Percentiles rank a stretch among this genome's conserved stretches.
Evolutionary conservation across 2,888 invertebrate genomes (phyloP).

Genomic region (Drosophila lacicola): DNA sequence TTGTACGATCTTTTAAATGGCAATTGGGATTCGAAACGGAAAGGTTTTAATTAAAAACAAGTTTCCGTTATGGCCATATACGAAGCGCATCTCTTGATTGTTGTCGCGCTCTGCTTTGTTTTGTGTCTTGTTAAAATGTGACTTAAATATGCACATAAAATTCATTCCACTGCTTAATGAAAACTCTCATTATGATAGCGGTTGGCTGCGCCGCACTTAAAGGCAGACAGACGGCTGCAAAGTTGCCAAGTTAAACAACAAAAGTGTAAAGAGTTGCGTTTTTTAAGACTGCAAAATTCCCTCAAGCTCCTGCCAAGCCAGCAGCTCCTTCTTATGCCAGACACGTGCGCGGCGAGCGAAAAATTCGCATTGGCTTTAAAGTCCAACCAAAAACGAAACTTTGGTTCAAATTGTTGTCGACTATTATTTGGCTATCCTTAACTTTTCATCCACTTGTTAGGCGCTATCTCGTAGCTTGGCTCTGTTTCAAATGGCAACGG

Average conservation of each 20-base stretch:
- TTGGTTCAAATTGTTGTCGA: constrained; percentile 21
- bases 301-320: constrained; percentile 11
- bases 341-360: constrained; percentile 41
- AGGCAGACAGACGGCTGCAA: constrained; percentile 62
- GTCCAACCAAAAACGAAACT: neutral
- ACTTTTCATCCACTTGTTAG: constrained; percentile 70
- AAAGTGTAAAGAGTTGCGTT: constrained; percentile 45
- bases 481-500: constrained; percentile 69
- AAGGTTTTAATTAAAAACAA: constrained; percentile 73
- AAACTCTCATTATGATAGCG: constrained; percentile 50
- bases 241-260: constrained; percentile 69
- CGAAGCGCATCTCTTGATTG: constrained; percentile 25
- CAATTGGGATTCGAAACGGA: constrained; percentile 54
- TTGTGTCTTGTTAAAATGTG: constrained; percentile 43
- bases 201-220: constrained; percentile 9
- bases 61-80: constrained; percentile 66
- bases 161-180: constrained; percentile 32
- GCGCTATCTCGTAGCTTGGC: constrained; percentile 54
- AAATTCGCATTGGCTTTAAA: constrained; percentile 47
- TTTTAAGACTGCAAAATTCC: constrained; percentile 36
- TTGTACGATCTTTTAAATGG: constrained; percentile 49
- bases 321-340: constrained; percentile 34
- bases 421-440: constrained; percentile 51
- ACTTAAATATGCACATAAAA: constrained; percentile 54
- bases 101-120: constrained; percentile 7